Base-by-base conservation (phyloP, 2,113 vertebrate genomes). In the Alligator mississippiensis region DNA sequence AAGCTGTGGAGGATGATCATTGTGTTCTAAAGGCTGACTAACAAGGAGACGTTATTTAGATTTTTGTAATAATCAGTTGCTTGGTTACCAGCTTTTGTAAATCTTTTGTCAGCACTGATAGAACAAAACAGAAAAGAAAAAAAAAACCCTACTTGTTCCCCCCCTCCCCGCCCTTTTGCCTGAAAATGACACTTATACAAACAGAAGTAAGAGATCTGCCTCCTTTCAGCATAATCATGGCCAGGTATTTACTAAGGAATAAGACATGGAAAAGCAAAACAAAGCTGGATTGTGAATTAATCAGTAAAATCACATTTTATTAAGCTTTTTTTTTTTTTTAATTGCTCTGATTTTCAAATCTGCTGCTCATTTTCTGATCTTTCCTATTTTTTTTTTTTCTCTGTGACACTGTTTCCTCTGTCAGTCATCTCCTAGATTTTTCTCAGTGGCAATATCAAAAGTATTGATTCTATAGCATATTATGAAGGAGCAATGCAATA, bases 381-480 rank as follows among this genome's bases (percentile, higher is more conserved):
- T 63, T 0, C 0, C 90, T 93, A 80, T 19, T 12, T 90, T 81
- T 84, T 81, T 84, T 6, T 80, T 93, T 87, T 57, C 90, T 94
- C 93, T 93, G 63, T 47, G 47, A 47, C 47, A 47, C 47, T 47
- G 47, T 47, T 47, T 47, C 47, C 47, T 47, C 28, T 27, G 21
- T 86, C 72, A 96, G 59, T 92, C 70, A 83, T 74, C 87, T 92
- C 78, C 58, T 25, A 90, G 60, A n/a, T 90, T 61, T n/a, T 88
- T 25, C 72, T 90, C 18, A 79, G 19, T 17, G 38, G 22, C 54
- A 59, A 63, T 54, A 30, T 85, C 84, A 90, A 55, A 2, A 14
- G 47, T 22, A 17, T 81, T 75, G 7, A 54, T 92, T 55, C 88
- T 81, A 30, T 16, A 92, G 28, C 11, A 1, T 70, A 19, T n/a